These are phyloP conservation scores for Bucorvus abyssinicus DNA, from an alignment of 2,797 vertebrate genomes.

Conservation along the genomic window DNA sequence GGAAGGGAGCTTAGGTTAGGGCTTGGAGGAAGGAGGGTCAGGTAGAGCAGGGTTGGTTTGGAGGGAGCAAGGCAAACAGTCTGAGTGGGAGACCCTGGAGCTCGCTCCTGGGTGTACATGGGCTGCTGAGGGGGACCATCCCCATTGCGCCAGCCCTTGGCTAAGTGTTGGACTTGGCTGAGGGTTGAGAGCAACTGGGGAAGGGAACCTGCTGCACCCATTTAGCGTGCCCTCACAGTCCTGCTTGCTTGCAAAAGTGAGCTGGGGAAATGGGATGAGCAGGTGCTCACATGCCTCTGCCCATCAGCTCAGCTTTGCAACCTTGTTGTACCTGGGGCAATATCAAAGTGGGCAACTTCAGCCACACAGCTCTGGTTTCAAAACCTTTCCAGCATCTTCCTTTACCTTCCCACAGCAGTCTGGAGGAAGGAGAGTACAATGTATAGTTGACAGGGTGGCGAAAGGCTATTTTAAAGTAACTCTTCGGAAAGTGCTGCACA, in stretches of 20 bases:
- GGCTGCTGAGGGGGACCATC: not conserved
- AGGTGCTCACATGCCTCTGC: not conserved
- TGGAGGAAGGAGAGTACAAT: not conserved
- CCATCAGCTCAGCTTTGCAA: not conserved
- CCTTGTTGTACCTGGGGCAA: not conserved
- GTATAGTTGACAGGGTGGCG: not conserved
- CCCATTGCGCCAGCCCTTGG: not conserved
- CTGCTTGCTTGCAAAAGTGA: not conserved
- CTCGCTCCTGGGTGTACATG: not conserved
- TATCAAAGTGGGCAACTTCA: not conserved
- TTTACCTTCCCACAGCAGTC: not conserved
- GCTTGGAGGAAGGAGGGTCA: not conserved
- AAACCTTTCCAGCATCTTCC: not conserved
- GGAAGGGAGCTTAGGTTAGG: not conserved
- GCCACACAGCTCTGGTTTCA: not conserved
- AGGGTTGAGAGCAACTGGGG: not conserved
- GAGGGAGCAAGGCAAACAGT: not conserved
- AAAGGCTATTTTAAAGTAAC: not conserved
- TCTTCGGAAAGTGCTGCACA: not conserved
- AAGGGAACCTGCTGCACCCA: not conserved
- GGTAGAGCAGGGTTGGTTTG: not conserved
- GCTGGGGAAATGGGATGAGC: not conserved
- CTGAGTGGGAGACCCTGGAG: not conserved
- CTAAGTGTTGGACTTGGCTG: not conserved
- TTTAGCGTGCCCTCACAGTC: not conserved